Percentiles rank a stretch among this genome's conserved stretches.
phyloP scores from a whole-genome alignment of 2,888 invertebrate genomes.

The Drosophila phalerata region DNA sequence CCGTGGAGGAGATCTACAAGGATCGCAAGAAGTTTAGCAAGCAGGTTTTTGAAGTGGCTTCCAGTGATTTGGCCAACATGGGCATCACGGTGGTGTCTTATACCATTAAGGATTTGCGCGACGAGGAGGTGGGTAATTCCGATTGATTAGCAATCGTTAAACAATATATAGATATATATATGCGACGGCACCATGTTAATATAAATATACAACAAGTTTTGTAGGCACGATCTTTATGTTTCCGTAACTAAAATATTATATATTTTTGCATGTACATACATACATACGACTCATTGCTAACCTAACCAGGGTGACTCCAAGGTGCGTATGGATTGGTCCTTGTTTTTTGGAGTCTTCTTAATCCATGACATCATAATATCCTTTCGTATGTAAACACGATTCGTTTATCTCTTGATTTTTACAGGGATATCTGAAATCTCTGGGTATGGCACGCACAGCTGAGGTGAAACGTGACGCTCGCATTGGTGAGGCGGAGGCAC shows the following conservation, averaged over 20 bases:
- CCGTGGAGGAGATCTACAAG: slow-evolving; percentile 98
- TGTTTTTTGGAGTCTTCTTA: slow-evolving; percentile 27
- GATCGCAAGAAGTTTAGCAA: slow-evolving; percentile 98
- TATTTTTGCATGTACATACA: slow-evolving; percentile 72
- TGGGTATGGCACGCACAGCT: slow-evolving; percentile 97
- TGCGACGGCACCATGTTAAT: not conserved
- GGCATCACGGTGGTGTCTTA: slow-evolving; percentile 98
- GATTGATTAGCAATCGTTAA: not conserved
- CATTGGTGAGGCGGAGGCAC: slow-evolving; percentile 98
- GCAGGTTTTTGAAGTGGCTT: slow-evolving; percentile 97
- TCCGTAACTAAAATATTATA: slow-evolving; percentile 80
- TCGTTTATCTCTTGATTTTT: slow-evolving; percentile 21
- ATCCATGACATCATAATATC: slow-evolving; percentile 1
- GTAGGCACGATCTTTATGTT: slow-evolving; percentile 10
- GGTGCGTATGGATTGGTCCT: slow-evolving; percentile 76
- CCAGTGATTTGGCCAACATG: slow-evolving; percentile 98
- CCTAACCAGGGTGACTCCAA: slow-evolving; percentile 83
- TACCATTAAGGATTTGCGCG: slow-evolving; percentile 96
- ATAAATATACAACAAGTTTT: not conserved
- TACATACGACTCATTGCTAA: slow-evolving; percentile 62
- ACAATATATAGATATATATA: not conserved
- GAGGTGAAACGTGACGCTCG: slow-evolving; percentile 98
- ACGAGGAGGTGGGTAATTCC: slow-evolving; percentile 92
- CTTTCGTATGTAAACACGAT: not conserved
- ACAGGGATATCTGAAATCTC: slow-evolving; percentile 92